Evolutionary conservation across 1,140 invertebrate species (phyloP), one percentile per base, ranked within the genome.

Genomic region (Muscidifurax raptorellus): DNA sequence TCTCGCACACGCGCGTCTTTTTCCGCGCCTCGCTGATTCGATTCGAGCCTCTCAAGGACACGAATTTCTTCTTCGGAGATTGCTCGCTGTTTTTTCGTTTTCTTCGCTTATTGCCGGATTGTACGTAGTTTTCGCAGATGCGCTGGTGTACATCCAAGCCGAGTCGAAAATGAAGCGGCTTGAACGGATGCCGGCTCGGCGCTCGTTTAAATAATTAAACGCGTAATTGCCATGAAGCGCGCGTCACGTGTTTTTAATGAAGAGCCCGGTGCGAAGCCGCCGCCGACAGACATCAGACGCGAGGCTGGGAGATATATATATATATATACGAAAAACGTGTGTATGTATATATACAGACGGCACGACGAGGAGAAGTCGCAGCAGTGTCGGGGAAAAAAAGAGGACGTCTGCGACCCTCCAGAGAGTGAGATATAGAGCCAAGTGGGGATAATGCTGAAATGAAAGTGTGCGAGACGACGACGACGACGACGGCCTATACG

Each of bases 161-260:
- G 36, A 40, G 36, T 40, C 10, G n/a, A 80, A 69, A 69, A 36
- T 1, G 12, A n/a, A 52, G 52, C 64, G 10, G 12, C 86, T 87
- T 88, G 87, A 88, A n/a, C 89, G 88, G 90, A 90, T 89, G 88
- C 86, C 80, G 86, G 6, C 25, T 6, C n/a, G n/a, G 5, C 22
- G 89, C 87, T 90, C 88, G 88, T 90, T 91, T 90, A 91, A 90
- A 91, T 91, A 91, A 91, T 91, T 91, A 91, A 91, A 90, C 87
- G 89, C 88, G 88, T 90, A 91, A 90, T 91, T 90, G 90, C 88
- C 87, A 87, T 15, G 36, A 0, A 6, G 7, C 69, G 72, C 27
- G 78, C 27, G 84, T 86, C 86, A 84, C 85, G 87, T 85, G 88
- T 91, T 91, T 40, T 91, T 90, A 91, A 91, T 90, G 90, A 90